phyloP scores from a whole-genome alignment of 2,113 vertebrate genomes.

The Salvator merianae region DNA sequence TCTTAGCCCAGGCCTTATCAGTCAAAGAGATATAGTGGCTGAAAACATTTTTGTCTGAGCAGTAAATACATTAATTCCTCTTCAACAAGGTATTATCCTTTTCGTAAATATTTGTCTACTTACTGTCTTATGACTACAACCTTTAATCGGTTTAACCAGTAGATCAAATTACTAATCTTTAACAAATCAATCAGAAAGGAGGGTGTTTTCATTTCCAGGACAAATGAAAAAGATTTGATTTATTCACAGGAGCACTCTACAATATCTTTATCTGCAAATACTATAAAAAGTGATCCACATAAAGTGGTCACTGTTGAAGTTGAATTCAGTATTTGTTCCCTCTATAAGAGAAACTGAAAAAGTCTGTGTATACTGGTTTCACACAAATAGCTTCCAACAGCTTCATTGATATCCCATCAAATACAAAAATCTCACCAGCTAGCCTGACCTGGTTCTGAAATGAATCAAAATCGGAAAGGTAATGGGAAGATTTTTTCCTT shows the following conservation, averaged over 20 bases:
- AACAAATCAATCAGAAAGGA: background rate
- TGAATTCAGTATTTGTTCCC: constrained; percentile 46
- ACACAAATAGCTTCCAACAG: constrained; percentile 16
- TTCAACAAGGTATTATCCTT: background rate
- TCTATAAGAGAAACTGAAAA: constrained; percentile 46
- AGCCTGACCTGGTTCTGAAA: constrained; percentile 48
- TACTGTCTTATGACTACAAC: background rate
- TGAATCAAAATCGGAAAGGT: background rate
- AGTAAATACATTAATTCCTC: background rate
- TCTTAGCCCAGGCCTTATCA: background rate
- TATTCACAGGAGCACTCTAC: background rate
- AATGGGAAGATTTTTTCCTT: constrained; percentile 66
- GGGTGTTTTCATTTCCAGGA: background rate
- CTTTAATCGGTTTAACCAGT: background rate
- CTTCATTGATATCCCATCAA: background rate
- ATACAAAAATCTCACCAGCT: constrained; percentile 69
- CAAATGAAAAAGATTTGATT: background rate
- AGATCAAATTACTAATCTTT: background rate
- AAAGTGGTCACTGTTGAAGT: background rate
- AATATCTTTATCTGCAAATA: background rate
- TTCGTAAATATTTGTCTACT: background rate
- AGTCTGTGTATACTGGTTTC: constrained; percentile 50
- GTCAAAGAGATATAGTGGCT: background rate
- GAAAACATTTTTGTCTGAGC: background rate
- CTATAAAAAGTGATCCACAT: background rate